Evolutionary conservation across 2,113 vertebrate genomes (phyloP).

Genomic region (Dinomys branickii): DNA sequence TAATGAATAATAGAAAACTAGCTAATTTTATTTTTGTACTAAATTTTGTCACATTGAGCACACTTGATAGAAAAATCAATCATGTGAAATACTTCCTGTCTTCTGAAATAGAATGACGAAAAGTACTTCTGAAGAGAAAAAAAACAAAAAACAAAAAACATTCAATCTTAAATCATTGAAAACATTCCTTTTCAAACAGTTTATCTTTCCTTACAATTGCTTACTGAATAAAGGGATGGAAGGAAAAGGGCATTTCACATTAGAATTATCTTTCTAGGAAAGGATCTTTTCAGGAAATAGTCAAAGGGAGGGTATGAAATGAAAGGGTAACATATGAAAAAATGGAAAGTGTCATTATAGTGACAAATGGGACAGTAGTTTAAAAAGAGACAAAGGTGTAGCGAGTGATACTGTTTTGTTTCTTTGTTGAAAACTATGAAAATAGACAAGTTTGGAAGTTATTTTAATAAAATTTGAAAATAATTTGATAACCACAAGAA

Average conservation of each 20-base stretch:
- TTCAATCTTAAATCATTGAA: slow-evolving; percentile 67
- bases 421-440: neutral
- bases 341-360: neutral
- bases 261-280: slow-evolving; percentile 26
- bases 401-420: neutral
- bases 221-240: slow-evolving; percentile 23
- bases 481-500: neutral
- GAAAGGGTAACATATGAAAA: neutral
- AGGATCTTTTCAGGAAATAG: slow-evolving; percentile 16
- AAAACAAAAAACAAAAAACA: too few species aligned
- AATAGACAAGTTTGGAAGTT: neutral
- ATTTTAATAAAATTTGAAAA: neutral
- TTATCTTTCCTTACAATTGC: slow-evolving; percentile 59
- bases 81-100: slow-evolving; percentile 55
- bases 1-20: slow-evolving; percentile 53
- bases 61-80: slow-evolving; percentile 69
- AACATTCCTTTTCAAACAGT: slow-evolving; percentile 48
- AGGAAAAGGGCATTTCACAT: slow-evolving; percentile 7
- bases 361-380: neutral
- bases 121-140: slow-evolving; percentile 44
- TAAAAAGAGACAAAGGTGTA: neutral
- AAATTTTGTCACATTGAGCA: slow-evolving; percentile 65
- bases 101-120: slow-evolving; percentile 53
- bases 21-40: slow-evolving; percentile 66
- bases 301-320: neutral